Conservation (phyloP, 2,797 vertebrate genomes). For the Diceros bicornis region DNA sequence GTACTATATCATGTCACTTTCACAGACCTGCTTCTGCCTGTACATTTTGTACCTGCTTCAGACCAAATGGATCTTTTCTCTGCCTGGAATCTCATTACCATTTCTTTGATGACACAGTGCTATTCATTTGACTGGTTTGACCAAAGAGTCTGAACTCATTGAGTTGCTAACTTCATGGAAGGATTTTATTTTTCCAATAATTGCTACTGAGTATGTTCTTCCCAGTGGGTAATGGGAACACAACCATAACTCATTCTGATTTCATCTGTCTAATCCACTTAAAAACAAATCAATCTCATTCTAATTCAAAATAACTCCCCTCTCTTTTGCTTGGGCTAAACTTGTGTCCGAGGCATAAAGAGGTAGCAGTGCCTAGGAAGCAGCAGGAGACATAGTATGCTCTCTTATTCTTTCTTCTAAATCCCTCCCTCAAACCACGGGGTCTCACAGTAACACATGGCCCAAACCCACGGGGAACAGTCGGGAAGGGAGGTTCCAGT, state of each 20-base stretch:
- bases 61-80: not conserved
- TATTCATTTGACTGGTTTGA: not conserved
- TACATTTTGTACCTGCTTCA: constrained; percentile 38
- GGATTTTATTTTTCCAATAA: constrained; percentile 57
- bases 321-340: constrained; percentile 12
- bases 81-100: not conserved
- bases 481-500: not conserved
- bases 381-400: not conserved
- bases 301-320: not conserved
- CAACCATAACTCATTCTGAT: not conserved
- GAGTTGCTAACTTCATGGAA: constrained; percentile 39
- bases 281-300: constrained; percentile 6
- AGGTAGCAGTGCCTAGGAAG: not conserved
- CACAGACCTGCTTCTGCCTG: not conserved
- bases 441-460: not conserved
- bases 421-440: not conserved
- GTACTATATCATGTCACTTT: not conserved
- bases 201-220: constrained; percentile 32
- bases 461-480: not conserved
- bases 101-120: constrained; percentile 6
- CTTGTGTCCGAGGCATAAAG: not conserved
- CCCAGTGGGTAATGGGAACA: not conserved
- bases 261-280: not conserved
- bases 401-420: not conserved
- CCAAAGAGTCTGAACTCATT: constrained; percentile 9